Percentiles rank a stretch among this genome's conserved stretches.
phyloP scores from a whole-genome alignment of 2,113 vertebrate genomes.

The Petroica traversi region DNA sequence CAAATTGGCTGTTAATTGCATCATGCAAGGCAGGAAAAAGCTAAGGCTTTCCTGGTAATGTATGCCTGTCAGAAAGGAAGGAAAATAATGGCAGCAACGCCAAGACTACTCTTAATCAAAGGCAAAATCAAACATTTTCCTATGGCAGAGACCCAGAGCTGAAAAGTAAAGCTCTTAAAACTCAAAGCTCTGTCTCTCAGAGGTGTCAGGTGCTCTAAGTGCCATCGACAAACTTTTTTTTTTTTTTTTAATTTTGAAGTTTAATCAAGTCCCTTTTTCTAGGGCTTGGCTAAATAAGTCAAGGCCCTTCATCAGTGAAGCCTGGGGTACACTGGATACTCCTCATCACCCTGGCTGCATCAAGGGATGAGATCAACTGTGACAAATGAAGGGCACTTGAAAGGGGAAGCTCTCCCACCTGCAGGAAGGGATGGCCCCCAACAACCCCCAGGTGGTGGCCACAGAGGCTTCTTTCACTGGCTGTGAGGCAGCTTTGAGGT shows the following conservation, averaged over 20 bases:
- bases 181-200: background rate
- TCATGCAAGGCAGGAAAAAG: background rate
- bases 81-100: background rate
- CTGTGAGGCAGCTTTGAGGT: conserved; percentile 8
- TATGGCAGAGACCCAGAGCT: background rate
- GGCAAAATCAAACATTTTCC: background rate
- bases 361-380: conserved; percentile 2
- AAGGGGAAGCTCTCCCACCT: conserved; percentile 27
- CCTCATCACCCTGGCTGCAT: background rate
- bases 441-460: conserved; percentile 28
- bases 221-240: background rate
- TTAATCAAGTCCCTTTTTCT: background rate
- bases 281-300: background rate
- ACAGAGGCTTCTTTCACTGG: background rate
- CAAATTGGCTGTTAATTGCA: background rate
- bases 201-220: background rate
- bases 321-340: background rate
- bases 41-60: background rate
- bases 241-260: background rate
- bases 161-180: background rate
- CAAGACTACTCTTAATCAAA: background rate
- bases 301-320: background rate
- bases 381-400: conserved; percentile 40
- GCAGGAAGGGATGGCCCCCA: background rate
- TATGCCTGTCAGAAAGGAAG: background rate